phyloP scores from a whole-genome alignment of 1,140 invertebrate genomes.

The Trichomalopsis sarcophagae region DNA sequence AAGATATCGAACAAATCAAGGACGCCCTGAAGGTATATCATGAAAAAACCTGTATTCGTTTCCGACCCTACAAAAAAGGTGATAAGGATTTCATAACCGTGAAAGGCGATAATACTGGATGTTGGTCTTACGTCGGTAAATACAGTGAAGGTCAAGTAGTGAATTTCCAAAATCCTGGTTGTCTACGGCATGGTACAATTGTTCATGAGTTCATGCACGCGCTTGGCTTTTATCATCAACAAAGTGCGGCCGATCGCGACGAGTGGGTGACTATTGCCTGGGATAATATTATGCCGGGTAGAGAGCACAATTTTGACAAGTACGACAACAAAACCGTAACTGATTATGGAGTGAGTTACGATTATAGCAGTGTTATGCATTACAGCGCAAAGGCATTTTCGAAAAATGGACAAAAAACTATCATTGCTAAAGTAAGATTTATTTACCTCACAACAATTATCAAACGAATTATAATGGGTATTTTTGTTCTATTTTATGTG shows the following conservation, averaged over 20 bases:
- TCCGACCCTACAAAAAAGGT: constrained; percentile 75
- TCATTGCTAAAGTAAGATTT: constrained; percentile 76
- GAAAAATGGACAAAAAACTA: constrained; percentile 79
- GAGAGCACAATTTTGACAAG: constrained; percentile 82
- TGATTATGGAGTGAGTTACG: constrained; percentile 80
- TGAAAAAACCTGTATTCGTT: constrained; percentile 78
- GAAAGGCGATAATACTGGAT: constrained; percentile 69
- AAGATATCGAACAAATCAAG: constrained; percentile 72
- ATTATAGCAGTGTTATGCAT: constrained; percentile 85
- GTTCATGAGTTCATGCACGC: constrained; percentile 82
- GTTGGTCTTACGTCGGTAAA: constrained; percentile 77
- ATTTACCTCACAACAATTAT: not conserved
- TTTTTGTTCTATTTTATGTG: not conserved
- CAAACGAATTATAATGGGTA: not conserved
- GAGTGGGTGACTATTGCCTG: constrained; percentile 79
- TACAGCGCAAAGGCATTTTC: constrained; percentile 82
- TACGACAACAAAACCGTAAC: constrained; percentile 79
- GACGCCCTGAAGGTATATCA: constrained; percentile 76
- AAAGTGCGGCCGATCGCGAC: constrained; percentile 81
- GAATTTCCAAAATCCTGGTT: constrained; percentile 76
- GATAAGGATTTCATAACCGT: constrained; percentile 76
- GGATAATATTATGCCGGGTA: constrained; percentile 78
- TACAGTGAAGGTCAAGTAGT: constrained; percentile 76
- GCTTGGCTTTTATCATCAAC: constrained; percentile 82
- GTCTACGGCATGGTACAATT: constrained; percentile 77